Evolutionary conservation across 2,888 invertebrate genomes (phyloP).

Genomic region (Leptinotarsa peninsularis): DNA sequence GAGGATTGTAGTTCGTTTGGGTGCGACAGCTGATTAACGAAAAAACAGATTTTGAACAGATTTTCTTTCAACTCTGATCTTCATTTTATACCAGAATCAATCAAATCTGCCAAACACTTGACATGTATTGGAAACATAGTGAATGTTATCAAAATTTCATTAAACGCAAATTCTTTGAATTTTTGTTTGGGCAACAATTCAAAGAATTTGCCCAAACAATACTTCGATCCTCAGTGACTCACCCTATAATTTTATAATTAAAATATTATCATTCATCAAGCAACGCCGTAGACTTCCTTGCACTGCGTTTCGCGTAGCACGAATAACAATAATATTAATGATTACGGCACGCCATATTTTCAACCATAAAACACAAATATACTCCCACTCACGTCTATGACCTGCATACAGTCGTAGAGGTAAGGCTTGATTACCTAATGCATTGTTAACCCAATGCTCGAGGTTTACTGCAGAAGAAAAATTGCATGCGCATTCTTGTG

Average conservation of each 20-base stretch:
- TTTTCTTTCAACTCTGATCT: too few relatives aligned
- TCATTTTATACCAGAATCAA: too few relatives aligned
- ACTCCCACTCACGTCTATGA: conserved; percentile 51
- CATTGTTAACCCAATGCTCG: conserved; percentile 35
- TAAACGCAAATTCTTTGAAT: too few relatives aligned
- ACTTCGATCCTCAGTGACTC: conserved; percentile 1
- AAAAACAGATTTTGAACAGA: too few relatives aligned
- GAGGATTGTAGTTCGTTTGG: too few relatives aligned
- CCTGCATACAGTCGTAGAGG: conserved; percentile 37
- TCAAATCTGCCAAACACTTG: too few relatives aligned
- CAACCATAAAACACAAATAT: conserved; percentile 33
- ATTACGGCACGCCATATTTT: conserved; percentile 21
- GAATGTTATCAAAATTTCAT: too few relatives aligned
- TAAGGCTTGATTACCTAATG: conserved; percentile 33
- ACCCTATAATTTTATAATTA: background rate
- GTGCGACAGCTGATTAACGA: too few relatives aligned
- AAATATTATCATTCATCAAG: conserved; percentile 11
- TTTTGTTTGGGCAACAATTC: too few relatives aligned
- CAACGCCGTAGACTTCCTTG: conserved; percentile 15
- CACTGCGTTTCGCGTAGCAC: conserved; percentile 2
- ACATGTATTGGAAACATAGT: too few relatives aligned
- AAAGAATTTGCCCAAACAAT: background rate
- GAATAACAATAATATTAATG: conserved; percentile 16
- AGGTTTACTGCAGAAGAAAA: conserved; percentile 3
- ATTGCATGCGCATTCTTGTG: background rate